Base-by-base conservation (phyloP, 2,888 invertebrate genomes). In the Drosophila diplacantha region DNA sequence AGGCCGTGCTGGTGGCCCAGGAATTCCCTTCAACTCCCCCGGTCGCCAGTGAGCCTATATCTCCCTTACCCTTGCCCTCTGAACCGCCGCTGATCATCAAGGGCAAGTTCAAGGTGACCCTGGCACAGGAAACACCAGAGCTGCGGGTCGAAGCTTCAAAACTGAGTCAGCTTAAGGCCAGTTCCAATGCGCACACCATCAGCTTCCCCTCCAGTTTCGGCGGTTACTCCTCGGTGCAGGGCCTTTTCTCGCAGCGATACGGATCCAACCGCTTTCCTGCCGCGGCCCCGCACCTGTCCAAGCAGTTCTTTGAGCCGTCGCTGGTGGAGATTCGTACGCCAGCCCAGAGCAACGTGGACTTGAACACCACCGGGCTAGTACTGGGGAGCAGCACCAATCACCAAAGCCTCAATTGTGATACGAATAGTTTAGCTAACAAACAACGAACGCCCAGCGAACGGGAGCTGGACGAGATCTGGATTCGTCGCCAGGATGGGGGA, bases 291-390 rank as follows among this genome's bases (percentile, higher is more conserved):
- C 95, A 95, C 87, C 90, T 93, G 69, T 94, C 95, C 88, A 93
- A 93, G 84, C 90, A 93, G 71, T 95, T 94, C 90, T 95, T 95
- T 85, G 95, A 95, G 88, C 93, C 93, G 74, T 94, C 94, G 70
- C 89, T 95, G 73, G 92, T 95, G 77, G 94, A 94, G 88, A 94
- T 95, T 88, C 93, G 94, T 18, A 75, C 87, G 6, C 80, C 85
- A 35, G 92, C 92, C 37, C 74, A 75, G 22, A 88, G 87, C 74
- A 85, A 80, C 53, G 71, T 78, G 49, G 85, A 87, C 31, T 75
- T 88, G 24, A 84, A 86, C 69, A 73, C 29, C 11, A 31, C 47
- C 20, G 63, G 63, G 6, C 35, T 63, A 35, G 39, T 14, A 5
- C 20, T 32, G 31, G 31, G 44, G 3, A 46, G 20, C 47, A 51